phyloP scores from a whole-genome alignment of 1,140 invertebrate genomes.

The Grapholita molesta region DNA sequence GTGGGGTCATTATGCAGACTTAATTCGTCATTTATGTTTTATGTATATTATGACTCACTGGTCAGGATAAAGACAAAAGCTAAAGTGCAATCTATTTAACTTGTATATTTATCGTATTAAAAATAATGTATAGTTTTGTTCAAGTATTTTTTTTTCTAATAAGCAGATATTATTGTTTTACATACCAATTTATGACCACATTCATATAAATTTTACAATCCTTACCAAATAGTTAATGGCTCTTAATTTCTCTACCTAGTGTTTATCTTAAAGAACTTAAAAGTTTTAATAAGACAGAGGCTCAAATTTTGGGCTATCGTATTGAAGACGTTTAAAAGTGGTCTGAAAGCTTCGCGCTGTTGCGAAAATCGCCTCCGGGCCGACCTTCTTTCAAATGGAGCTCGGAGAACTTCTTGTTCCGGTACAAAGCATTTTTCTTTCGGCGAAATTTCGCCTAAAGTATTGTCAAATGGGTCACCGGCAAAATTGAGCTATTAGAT shows the following conservation, averaged over 20 bases:
- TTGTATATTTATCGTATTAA: too few relatives aligned
- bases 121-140: too few relatives aligned
- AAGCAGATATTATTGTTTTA: too few relatives aligned
- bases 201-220: too few relatives aligned
- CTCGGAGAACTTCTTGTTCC: slow-evolving; percentile 1
- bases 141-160: too few relatives aligned
- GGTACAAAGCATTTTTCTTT: slow-evolving; percentile 18
- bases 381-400: slow-evolving; percentile 10
- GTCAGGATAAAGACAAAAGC: too few relatives aligned
- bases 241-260: neutral
- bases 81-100: too few relatives aligned
- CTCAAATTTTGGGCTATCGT: slow-evolving; percentile 7
- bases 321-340: slow-evolving; percentile 16
- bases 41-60: too few relatives aligned
- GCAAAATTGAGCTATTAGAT: slow-evolving; percentile 5
- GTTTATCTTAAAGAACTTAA: neutral
- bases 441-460: slow-evolving; percentile 5
- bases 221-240: too few relatives aligned
- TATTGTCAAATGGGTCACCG: slow-evolving; percentile 13
- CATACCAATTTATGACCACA: too few relatives aligned
- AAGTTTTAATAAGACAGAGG: neutral
- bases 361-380: slow-evolving; percentile 13
- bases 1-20: too few relatives aligned
- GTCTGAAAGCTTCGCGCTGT: slow-evolving; percentile 15
- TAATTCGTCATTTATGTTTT: too few relatives aligned